Conservation (phyloP, 2,113 vertebrate genomes). For the Pogona vitticeps region DNA sequence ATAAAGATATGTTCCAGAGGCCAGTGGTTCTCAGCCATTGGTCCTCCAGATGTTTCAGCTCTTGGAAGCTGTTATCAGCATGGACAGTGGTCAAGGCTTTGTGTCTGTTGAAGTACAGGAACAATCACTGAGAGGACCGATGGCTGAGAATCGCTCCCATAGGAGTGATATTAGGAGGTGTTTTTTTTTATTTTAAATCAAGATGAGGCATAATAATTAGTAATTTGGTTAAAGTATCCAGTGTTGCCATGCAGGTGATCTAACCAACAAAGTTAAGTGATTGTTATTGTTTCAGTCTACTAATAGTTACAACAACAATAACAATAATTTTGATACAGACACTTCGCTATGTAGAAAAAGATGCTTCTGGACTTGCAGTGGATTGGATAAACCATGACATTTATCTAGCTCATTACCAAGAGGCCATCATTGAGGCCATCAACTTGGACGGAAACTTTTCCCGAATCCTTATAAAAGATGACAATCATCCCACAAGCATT, state of each 20-base stretch:
- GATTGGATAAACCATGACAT: slow-evolving; percentile 88
- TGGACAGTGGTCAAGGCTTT: neutral
- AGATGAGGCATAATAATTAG: too few relatives aligned
- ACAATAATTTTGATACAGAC: slow-evolving; percentile 78
- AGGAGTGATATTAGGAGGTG: neutral
- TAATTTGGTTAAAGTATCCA: neutral
- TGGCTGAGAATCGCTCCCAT: neutral
- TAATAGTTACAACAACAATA: too few relatives aligned
- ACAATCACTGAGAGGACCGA: too few relatives aligned
- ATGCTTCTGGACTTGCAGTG: slow-evolving; percentile 87
- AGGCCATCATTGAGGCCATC: slow-evolving; percentile 84
- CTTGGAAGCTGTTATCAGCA: neutral
- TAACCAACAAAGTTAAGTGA: neutral
- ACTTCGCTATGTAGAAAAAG: slow-evolving; percentile 81
- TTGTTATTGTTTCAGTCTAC: neutral
- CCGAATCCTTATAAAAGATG: slow-evolving; percentile 76
- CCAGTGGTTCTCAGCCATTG: too few relatives aligned
- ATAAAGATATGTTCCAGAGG: neutral
- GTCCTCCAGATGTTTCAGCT: neutral
- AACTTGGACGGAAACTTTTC: slow-evolving; percentile 82
- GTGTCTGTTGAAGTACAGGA: neutral
- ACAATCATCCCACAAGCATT: slow-evolving; percentile 79
- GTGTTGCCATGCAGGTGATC: neutral
- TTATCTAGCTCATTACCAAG: slow-evolving; percentile 84
- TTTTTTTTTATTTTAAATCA: neutral